Base-by-base conservation (phyloP, 1,140 invertebrate genomes). In the Diorhabda sublineata region DNA sequence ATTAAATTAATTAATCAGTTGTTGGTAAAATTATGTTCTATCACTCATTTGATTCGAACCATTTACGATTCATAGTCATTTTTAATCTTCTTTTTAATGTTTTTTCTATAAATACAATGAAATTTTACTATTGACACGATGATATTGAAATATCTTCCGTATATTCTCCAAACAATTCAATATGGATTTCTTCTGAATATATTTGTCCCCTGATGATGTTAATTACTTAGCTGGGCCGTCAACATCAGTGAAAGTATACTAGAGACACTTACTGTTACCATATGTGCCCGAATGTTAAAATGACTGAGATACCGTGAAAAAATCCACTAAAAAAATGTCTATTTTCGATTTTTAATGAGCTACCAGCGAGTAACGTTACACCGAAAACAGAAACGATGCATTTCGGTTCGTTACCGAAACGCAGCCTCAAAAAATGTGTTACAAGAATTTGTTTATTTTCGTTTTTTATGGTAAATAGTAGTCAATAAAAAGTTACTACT, bases 291-390 rank as follows among this genome's bases (percentile, higher is more conserved):
- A 44, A 70, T 66, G 73, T 68, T 71, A 72, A 26, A 69, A 70
- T 69, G 72, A 73, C 60, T 45, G 63, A 70, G 71, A 72, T 72
- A 61, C 58, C 52, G 60, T 64, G 63, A 67, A 69, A 69, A 72
- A 69, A 64, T 45, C 43, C 45, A 58, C 44, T 66, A 69, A 72
- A 69, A 26, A 69, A 69, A 64, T 43, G 62, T 66, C 68, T 67
- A 72, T 72, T 72, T 72, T 57, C 61, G 68, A 69, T 65, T 69
- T 69, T 65, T 72, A 69, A 69, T 72, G 71, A 71, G 70, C 63
- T 69, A 26, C 5, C 67, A 69, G 66, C 67, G 63, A 69, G 62
- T 59, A 69, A 66, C 58, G 26, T 42, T 67, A 67, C 58, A 60
- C 66, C 66, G 45, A 60, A 61, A 42, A 67, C 41, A 67, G 47